These are phyloP conservation scores for Pipa parva DNA, from an alignment of 2,113 vertebrate species.

Conservation along the genomic window DNA sequence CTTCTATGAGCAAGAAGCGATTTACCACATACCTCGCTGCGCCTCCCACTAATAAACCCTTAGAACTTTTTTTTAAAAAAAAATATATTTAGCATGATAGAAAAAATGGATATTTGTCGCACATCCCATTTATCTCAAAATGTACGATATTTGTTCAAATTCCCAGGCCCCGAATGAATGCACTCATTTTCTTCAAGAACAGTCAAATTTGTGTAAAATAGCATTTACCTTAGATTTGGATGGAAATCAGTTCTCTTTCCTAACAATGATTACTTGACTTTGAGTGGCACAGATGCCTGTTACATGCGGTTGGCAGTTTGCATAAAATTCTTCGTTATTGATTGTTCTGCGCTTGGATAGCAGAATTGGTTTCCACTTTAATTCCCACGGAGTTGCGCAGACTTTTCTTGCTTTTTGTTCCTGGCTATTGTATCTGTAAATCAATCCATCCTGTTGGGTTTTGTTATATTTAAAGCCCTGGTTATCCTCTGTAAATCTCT, in stretches of 20 bases:
- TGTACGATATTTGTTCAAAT: too few relatives aligned
- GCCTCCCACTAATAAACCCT: too few relatives aligned
- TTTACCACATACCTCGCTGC: too few relatives aligned
- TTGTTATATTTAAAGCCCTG: not conserved
- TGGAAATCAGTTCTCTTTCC: not conserved
- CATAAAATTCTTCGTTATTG: conserved; percentile 1
- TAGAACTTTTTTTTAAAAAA: too few relatives aligned
- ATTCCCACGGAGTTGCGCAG: not conserved
- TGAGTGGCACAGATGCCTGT: not conserved
- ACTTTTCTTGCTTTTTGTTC: not conserved
- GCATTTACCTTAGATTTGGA: too few relatives aligned
- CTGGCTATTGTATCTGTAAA: not conserved
- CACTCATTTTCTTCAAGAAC: too few relatives aligned
- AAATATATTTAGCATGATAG: too few relatives aligned
- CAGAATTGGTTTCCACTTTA: not conserved
- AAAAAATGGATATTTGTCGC: too few relatives aligned
- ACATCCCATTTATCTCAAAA: too few relatives aligned
- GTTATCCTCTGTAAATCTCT: not conserved
- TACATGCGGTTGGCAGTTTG: not conserved
- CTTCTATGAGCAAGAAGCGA: too few relatives aligned
- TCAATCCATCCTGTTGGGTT: not conserved
- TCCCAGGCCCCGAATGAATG: too few relatives aligned
- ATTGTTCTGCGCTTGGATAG: not conserved
- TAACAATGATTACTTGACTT: not conserved
- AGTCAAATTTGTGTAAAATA: too few relatives aligned